Base-by-base conservation (phyloP, 2,797 vertebrate genomes). In the Platyrinchus mystaceus region DNA sequence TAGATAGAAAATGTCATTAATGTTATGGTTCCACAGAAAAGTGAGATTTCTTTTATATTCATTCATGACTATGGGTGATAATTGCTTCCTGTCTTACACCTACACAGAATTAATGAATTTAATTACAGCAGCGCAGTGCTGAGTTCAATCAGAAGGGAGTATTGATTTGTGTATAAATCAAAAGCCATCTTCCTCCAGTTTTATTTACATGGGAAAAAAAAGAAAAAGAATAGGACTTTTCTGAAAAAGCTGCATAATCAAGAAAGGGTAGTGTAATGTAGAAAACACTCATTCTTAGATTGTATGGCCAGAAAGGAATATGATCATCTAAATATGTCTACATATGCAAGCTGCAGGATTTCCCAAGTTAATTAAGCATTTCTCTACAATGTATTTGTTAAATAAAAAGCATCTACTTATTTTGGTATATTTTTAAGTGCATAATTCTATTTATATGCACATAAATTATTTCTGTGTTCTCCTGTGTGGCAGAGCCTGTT, bases 1-100 rank as follows among this genome's bases (percentile, higher is more conserved):
- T 89, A 95, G 92, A 66, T 3, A 89, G 70, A 87, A 58, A 85
- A 89, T 89, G 87, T 70, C n/a, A 2, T 84, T 89, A 93, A 87
- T 91, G 86, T 88, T 91, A 91, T 49, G 39, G 76, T 93, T 95
- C 49, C 84, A 83, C 91, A 96, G 86, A 84, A 94, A 95, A 95
- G 90, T 71, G 84, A 95, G 75, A 87, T 95, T 90, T 96, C 90
- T 91, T 96, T 97, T 95, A 93, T 73, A 80, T 81, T 95, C 36
- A 16, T 92, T 88, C 95, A 55, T 91, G 90, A 43, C 88, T 95
- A 69, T 0, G 3, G 76, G 68, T 97, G 84, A 84, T 96, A 96
- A 97, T 97, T 97, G 96, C 95, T 97, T 97, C 94, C 96, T 95
- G 93, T 97, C 95, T 97, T 94, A 97, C 97, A 97, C 96, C 97